Conservation (phyloP, 2,888 invertebrate genomes). For the Drosophila basisetae region DNA sequence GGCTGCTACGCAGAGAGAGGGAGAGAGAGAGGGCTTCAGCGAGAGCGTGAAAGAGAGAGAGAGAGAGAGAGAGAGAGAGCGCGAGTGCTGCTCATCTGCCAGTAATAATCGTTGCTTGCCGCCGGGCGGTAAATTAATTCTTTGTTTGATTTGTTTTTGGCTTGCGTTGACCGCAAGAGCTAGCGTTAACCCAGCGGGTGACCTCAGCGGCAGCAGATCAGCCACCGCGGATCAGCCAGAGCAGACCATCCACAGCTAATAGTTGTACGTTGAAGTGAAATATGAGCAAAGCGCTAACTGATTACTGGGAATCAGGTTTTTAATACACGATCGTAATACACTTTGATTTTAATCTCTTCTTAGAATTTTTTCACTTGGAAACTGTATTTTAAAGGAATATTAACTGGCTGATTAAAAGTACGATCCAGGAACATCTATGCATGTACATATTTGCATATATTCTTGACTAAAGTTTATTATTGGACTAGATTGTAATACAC, state of each 20-base stretch:
- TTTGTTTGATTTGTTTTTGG: conserved; percentile 14
- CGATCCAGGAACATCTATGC: not conserved
- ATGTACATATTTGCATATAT: not conserved
- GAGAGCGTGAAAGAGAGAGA: not conserved
- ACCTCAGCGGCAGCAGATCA: conserved; percentile 27
- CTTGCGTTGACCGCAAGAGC: conserved; percentile 48
- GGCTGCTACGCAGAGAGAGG: not conserved
- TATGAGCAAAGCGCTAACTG: conserved; percentile 5
- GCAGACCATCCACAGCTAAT: no score
- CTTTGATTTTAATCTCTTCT: not conserved
- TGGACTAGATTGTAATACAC: not conserved
- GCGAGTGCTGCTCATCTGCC: conserved; percentile 18
- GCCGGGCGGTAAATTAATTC: conserved; percentile 54
- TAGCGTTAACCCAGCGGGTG: conserved; percentile 20
- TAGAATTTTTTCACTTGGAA: not conserved
- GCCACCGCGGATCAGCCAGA: not conserved
- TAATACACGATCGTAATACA: not conserved
- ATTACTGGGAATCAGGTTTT: not conserved
- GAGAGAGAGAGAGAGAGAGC: conserved; percentile 1
- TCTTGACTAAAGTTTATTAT: not conserved
- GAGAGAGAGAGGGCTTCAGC: not conserved
- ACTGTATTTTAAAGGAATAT: not conserved
- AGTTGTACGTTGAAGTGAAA: not conserved
- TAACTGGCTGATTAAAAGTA: not conserved
- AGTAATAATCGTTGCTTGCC: not conserved